phyloP scores from a whole-genome alignment of 2,113 vertebrate genomes.

The Coreoperca whiteheadi region DNA sequence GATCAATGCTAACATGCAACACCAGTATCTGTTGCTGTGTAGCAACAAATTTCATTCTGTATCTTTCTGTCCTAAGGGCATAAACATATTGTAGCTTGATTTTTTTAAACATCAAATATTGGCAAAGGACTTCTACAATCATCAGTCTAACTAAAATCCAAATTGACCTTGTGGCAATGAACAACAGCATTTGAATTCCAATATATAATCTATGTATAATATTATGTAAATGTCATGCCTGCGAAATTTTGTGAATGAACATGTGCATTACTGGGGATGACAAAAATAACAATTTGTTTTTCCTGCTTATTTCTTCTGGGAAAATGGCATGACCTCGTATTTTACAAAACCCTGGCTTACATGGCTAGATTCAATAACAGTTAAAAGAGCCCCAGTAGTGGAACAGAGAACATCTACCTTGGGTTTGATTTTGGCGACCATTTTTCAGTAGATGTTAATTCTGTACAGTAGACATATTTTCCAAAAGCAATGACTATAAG shows the following conservation, averaged over 20 bases:
- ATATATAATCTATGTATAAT: constrained; percentile 7
- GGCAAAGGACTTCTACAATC: constrained; percentile 23
- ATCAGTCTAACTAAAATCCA: constrained; percentile 30
- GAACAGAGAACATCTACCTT: background rate
- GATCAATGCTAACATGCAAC: background rate
- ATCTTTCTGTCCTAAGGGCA: constrained; percentile 12
- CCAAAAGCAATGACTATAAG: background rate
- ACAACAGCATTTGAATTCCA: constrained; percentile 20
- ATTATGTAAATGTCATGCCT: constrained; percentile 11
- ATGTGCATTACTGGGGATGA: constrained; percentile 1
- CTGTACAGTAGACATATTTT: background rate
- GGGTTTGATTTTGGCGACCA: background rate
- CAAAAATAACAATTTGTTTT: constrained; percentile 5
- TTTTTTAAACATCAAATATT: constrained; percentile 42
- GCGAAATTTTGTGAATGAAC: background rate
- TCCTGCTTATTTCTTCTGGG: background rate
- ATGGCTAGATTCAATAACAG: background rate
- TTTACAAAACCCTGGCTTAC: background rate
- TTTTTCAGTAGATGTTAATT: background rate
- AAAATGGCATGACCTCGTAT: background rate
- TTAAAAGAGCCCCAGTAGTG: constrained; percentile 1
- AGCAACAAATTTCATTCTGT: constrained; percentile 5
- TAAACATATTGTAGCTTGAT: constrained; percentile 13
- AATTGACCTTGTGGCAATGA: constrained; percentile 10
- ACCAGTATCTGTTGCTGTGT: constrained; percentile 12